phyloP scores from a whole-genome alignment of 2,888 invertebrate species.

The Lordiphosa fenestrarum region DNA sequence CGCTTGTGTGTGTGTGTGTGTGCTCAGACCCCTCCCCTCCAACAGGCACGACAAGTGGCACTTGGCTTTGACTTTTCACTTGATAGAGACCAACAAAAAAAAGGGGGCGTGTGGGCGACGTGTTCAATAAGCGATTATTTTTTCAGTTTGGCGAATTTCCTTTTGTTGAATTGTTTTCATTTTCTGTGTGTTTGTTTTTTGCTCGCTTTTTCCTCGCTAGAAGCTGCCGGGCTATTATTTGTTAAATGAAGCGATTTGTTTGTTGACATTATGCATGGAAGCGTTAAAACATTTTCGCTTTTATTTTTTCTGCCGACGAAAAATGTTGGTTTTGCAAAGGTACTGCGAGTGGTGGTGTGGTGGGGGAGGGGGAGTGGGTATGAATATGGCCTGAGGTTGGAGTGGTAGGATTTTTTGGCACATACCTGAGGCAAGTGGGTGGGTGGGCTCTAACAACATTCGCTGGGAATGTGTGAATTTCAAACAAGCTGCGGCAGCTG shows the following conservation, averaged over 20 bases:
- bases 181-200: constrained; percentile 38
- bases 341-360: neutral
- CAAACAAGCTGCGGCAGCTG: constrained; percentile 63
- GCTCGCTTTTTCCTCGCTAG: constrained; percentile 51
- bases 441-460: constrained; percentile 21
- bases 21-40: constrained; percentile 3
- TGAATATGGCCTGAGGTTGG: constrained; percentile 22
- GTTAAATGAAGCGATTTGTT: constrained; percentile 78
- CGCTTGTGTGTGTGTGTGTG: constrained; percentile 60
- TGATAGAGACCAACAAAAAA: neutral
- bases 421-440: constrained; percentile 23
- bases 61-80: constrained; percentile 35
- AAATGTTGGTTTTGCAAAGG: constrained; percentile 50
- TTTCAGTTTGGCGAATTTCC: constrained; percentile 61
- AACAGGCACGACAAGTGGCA: constrained; percentile 48
- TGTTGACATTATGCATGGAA: constrained; percentile 75
- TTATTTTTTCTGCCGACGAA: constrained; percentile 65
- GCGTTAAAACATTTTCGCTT: constrained; percentile 77
- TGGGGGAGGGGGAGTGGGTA: constrained; percentile 2
- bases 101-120: constrained; percentile 44
- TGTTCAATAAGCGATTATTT: constrained; percentile 73
- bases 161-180: constrained; percentile 55
- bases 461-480: constrained; percentile 58
- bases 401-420: constrained; percentile 56
- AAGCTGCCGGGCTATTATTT: constrained; percentile 77